A percentile compares a stretch with the other conserved stretches of the same genome.
These are phyloP conservation scores for Lacerta viridis DNA, from an alignment of 2,797 vertebrate genomes.

Conservation along the genomic window DNA sequence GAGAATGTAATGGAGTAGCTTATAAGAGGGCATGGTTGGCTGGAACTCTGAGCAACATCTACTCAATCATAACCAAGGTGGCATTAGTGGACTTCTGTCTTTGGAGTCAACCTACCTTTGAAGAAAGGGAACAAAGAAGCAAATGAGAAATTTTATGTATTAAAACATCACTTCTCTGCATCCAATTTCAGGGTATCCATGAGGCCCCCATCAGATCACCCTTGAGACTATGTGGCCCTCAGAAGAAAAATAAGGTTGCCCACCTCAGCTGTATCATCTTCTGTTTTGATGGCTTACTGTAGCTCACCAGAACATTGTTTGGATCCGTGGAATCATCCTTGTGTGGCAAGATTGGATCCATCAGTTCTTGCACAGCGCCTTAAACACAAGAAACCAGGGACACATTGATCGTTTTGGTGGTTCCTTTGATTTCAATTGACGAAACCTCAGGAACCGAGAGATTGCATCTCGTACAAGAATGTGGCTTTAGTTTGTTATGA, in stretches of 20 bases:
- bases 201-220: no score
- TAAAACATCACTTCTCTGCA: fast-evolving
- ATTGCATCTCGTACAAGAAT: background rate
- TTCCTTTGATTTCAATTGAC: background rate
- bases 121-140: no score
- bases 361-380: no score
- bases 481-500: background rate
- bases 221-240: no score
- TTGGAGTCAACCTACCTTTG: no score
- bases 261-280: background rate
- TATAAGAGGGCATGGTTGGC: no score
- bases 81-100: no score
- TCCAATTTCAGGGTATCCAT: no score
- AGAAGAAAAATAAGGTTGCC: background rate
- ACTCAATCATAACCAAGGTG: no score
- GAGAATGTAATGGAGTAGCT: no score
- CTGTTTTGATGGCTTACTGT: background rate
- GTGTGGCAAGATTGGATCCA: background rate
- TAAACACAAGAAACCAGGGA: background rate
- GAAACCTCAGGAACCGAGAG: background rate
- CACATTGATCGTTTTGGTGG: background rate
- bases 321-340: background rate
- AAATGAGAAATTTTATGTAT: no score
- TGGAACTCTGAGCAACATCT: no score
- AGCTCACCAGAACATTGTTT: background rate